These are phyloP conservation scores for Sarcophaga rosellei DNA, from an alignment of 2,888 invertebrate genomes.

Conservation along the genomic window DNA sequence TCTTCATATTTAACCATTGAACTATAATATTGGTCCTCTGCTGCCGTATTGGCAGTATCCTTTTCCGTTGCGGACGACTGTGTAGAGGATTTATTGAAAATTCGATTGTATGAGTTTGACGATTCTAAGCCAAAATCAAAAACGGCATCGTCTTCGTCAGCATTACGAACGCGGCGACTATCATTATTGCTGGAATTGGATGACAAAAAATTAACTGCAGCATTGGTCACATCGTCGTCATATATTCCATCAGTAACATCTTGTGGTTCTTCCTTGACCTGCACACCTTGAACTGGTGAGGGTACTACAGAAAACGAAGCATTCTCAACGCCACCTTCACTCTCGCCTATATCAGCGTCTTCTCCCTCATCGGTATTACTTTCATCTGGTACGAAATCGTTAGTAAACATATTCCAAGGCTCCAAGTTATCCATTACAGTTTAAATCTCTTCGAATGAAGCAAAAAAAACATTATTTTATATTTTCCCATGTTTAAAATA, in stretches of 20 bases:
- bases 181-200: constrained; percentile 5
- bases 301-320: constrained; percentile 44
- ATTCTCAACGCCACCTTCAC: constrained; percentile 53
- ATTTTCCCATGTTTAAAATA: background rate
- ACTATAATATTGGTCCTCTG: constrained; percentile 64
- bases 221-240: constrained; percentile 56
- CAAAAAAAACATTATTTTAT: background rate
- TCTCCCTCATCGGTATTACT: constrained; percentile 63
- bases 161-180: constrained; percentile 27
- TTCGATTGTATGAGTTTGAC: constrained; percentile 67
- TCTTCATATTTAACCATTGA: constrained; percentile 75
- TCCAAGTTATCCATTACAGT: constrained; percentile 75
- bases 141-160: constrained; percentile 74
- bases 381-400: constrained; percentile 72
- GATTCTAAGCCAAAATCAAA: constrained; percentile 75
- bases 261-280: constrained; percentile 67
- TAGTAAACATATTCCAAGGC: constrained; percentile 77
- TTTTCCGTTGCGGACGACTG: constrained; percentile 20
- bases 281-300: constrained; percentile 59
- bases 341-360: constrained; percentile 26
- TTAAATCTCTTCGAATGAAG: background rate
- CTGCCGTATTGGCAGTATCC: constrained; percentile 28
- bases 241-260: constrained; percentile 68
- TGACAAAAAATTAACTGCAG: constrained; percentile 43
- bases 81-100: constrained; percentile 70